A percentile compares a stretch with the other conserved stretches of the same genome.
These are phyloP conservation scores for Trididemnum nubilum DNA, from an alignment of 23 tunicate species.

Conservation along the genomic window DNA sequence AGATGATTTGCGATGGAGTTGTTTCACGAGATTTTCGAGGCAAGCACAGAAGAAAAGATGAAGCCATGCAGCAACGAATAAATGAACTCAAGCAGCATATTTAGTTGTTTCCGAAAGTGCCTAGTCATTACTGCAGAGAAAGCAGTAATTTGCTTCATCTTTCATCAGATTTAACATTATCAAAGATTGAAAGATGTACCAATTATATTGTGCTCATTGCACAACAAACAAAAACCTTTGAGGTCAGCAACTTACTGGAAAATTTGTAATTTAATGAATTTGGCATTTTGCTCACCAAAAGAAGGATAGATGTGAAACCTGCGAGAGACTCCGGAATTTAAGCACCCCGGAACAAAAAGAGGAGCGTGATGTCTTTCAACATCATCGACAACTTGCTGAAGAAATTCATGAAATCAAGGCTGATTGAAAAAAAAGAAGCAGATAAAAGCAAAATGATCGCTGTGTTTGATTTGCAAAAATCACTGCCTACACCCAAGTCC, in stretches of 20 bases:
- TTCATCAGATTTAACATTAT: not conserved
- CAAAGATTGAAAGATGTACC: slow-evolving; percentile 13
- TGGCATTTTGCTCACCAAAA: slow-evolving; percentile 9
- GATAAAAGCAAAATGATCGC: slow-evolving; percentile 3
- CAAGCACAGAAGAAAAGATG: too few species aligned
- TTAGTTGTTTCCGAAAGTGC: too few species aligned
- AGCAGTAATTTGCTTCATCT: too few species aligned
- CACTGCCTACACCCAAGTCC: slow-evolving; percentile 6
- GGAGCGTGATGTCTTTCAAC: slow-evolving; percentile 14
- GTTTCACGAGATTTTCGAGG: too few species aligned
- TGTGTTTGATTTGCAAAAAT: not conserved
- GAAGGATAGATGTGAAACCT: slow-evolving; percentile 32
- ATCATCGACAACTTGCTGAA: too few species aligned
- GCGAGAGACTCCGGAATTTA: not conserved
- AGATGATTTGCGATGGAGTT: too few species aligned
- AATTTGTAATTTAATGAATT: slow-evolving; percentile 1
- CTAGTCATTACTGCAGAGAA: too few species aligned
- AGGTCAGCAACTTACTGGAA: slow-evolving; percentile 12
- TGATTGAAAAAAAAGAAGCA: not conserved
- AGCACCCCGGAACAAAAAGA: not conserved
- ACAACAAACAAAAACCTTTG: not conserved
- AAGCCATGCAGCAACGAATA: too few species aligned
- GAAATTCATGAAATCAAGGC: not conserved
- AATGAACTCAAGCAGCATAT: too few species aligned
- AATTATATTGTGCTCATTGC: not conserved